Evolutionary conservation across 2,113 vertebrate species (phyloP).

Genomic region (Macrotis lagotis): DNA sequence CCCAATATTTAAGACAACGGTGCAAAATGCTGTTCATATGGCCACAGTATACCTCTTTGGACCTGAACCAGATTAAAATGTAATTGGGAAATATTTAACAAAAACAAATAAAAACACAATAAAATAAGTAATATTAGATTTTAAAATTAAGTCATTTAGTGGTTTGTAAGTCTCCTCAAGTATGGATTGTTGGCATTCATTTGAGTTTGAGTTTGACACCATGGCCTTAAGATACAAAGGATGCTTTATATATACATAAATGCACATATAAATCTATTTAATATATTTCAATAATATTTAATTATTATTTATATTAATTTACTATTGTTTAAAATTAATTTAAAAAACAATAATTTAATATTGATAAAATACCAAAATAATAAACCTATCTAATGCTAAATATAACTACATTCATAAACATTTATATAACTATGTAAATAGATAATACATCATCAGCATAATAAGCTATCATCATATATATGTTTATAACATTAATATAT

Average conservation of each 20-base stretch:
- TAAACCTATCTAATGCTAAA: too few relatives aligned
- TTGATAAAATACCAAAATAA: too few relatives aligned
- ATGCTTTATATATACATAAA: not conserved
- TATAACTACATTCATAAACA: not conserved
- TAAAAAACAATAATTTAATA: too few relatives aligned
- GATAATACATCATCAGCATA: not conserved
- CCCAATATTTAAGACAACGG: not conserved
- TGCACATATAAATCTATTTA: not conserved
- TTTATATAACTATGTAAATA: not conserved
- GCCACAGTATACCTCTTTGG: not conserved
- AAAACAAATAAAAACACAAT: not conserved
- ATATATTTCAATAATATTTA: too few relatives aligned
- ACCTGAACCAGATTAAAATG: not conserved
- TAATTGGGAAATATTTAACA: not conserved
- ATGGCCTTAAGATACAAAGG: not conserved
- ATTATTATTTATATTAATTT: too few relatives aligned
- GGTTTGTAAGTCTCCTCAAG: not conserved
- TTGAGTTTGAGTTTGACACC: not conserved
- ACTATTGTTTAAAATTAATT: too few relatives aligned
- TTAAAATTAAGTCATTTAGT: not conserved
- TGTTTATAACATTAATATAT: too few relatives aligned
- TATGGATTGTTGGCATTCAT: not conserved
- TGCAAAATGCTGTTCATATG: not conserved
- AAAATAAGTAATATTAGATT: not conserved
- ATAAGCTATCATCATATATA: too few relatives aligned